Evolutionary conservation across 1,140 invertebrate species (phyloP).

Genomic region (Sarcophaga peregrina): DNA sequence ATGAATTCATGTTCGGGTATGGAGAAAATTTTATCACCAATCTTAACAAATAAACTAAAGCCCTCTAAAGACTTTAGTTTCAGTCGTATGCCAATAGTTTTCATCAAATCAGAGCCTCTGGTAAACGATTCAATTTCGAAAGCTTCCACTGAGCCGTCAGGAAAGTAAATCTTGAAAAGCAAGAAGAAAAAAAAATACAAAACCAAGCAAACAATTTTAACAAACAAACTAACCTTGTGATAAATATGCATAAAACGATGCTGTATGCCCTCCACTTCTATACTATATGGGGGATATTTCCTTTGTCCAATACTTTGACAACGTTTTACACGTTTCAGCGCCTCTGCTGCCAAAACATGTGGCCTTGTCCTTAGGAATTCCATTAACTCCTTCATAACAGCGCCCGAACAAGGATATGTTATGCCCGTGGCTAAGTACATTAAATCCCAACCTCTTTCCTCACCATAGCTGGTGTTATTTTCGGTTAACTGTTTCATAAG

Average conservation of each 20-base stretch:
- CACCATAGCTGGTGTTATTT: slow-evolving; percentile 83
- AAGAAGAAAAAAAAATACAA: not conserved
- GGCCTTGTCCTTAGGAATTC: slow-evolving; percentile 83
- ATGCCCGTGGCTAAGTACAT: slow-evolving; percentile 91
- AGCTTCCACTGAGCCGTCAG: slow-evolving; percentile 90
- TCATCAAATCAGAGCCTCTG: slow-evolving; percentile 86
- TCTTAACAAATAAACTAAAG: slow-evolving; percentile 93
- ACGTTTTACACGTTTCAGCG: slow-evolving; percentile 83
- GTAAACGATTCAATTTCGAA: slow-evolving; percentile 85
- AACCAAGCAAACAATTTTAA: slow-evolving; percentile 2
- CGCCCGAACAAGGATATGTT: slow-evolving; percentile 76
- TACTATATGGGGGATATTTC: slow-evolving; percentile 89
- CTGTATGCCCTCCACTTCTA: slow-evolving; percentile 96
- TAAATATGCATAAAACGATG: slow-evolving; percentile 94
- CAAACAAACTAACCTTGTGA: slow-evolving; percentile 75
- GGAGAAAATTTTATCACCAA: slow-evolving; percentile 88
- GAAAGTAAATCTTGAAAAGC: slow-evolving; percentile 76
- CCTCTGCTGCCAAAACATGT: slow-evolving; percentile 84
- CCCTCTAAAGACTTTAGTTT: slow-evolving; percentile 82
- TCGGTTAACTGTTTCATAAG: slow-evolving; percentile 94
- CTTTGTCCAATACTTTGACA: slow-evolving; percentile 82
- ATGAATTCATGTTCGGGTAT: slow-evolving; percentile 94
- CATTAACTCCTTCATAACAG: slow-evolving; percentile 71
- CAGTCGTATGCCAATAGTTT: slow-evolving; percentile 81
- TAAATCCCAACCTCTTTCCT: slow-evolving; percentile 92